Evolutionary conservation across 1,140 invertebrate species (phyloP).

Genomic region (Eurosta solidaginis): DNA sequence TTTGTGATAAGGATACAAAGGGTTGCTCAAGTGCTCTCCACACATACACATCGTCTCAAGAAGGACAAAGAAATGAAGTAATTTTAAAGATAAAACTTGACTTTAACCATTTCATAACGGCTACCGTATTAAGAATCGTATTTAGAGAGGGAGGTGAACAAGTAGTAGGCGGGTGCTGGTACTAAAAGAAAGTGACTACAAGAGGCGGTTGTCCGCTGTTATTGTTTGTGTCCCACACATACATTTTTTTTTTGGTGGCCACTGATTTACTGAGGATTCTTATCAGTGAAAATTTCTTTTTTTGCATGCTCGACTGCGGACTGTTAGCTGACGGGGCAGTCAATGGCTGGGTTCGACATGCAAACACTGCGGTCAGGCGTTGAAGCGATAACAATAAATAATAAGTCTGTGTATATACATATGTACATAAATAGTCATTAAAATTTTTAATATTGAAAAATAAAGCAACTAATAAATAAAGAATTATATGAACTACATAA

Average conservation of each 20-base stretch:
- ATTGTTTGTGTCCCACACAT: not conserved
- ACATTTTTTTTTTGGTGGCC: not conserved
- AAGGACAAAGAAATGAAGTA: not conserved
- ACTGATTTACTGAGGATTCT: not conserved
- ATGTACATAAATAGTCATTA: constrained; percentile 5
- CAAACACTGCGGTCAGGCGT: not conserved
- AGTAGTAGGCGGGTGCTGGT: not conserved
- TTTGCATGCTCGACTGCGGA: not conserved
- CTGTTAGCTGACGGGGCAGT: not conserved
- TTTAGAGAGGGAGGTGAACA: not conserved
- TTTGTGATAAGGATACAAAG: not conserved
- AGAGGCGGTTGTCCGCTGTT: not conserved
- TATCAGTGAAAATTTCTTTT: not conserved
- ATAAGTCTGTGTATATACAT: too few species aligned
- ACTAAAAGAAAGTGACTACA: not conserved
- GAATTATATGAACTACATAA: not conserved
- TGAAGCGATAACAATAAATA: constrained; percentile 24
- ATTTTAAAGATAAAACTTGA: not conserved
- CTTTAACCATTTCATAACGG: not conserved
- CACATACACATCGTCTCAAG: not conserved
- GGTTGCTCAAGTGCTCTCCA: not conserved
- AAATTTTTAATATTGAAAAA: not conserved
- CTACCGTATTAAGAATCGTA: not conserved
- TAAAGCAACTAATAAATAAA: not conserved
- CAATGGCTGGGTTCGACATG: not conserved